Evolutionary conservation across 2,113 vertebrate species (phyloP).

Genomic region (Silurus meridionalis): DNA sequence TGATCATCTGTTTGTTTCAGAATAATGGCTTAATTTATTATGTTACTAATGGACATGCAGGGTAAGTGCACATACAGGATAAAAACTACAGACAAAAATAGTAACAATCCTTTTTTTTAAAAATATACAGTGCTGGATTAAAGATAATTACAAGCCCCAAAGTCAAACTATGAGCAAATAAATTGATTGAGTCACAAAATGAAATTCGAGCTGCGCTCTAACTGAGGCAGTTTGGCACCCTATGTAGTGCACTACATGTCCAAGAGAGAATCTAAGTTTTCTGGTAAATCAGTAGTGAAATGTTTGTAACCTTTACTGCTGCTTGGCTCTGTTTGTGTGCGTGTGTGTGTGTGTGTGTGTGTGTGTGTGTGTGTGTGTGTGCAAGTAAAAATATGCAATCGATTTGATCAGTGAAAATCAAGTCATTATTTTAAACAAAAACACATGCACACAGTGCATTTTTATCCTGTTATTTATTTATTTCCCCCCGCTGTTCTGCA

Average conservation of each 20-base stretch:
- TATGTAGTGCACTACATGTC: neutral
- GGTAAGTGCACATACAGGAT: neutral
- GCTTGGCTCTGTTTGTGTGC: constrained; percentile 27
- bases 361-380: neutral
- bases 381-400: constrained; percentile 43
- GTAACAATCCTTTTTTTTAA: neutral
- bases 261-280: constrained; percentile 15
- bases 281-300: constrained; percentile 19
- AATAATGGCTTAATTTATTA: neutral
- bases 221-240: neutral
- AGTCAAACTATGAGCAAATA: neutral
- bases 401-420: constrained; percentile 59
- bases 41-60: neutral
- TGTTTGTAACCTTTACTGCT: constrained; percentile 39
- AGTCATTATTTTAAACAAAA: constrained; percentile 56
- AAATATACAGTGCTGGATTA: too few species aligned
- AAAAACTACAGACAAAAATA: neutral
- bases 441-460: constrained; percentile 51
- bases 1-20: neutral
- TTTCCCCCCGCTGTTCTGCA: constrained; percentile 23
- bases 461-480: constrained; percentile 50
- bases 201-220: neutral
- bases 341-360: constrained; percentile 2
- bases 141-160: too few species aligned
- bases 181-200: neutral